Evolutionary conservation across 2,113 vertebrate species (phyloP).

Genomic region (Aythya baeri): DNA sequence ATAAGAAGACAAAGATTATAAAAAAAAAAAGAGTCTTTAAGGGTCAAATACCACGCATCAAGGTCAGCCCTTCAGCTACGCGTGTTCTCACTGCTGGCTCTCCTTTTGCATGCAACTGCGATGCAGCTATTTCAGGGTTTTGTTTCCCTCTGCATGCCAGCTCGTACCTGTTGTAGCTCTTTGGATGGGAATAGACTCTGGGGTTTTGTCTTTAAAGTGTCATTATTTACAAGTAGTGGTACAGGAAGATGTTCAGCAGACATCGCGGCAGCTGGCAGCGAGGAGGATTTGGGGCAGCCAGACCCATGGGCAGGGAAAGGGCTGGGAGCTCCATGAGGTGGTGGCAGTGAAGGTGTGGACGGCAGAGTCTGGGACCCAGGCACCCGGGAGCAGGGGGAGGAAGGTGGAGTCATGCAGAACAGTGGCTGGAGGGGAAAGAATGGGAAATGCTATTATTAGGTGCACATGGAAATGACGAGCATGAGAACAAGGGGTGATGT

Average conservation of each 20-base stretch:
- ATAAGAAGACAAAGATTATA: neutral
- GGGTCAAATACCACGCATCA: neutral
- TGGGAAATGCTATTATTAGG: neutral
- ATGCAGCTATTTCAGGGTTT: neutral
- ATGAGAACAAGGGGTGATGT: neutral
- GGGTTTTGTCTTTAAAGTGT: neutral
- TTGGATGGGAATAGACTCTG: neutral
- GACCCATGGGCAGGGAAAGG: neutral
- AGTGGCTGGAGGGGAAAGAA: neutral
- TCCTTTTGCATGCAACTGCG: neutral
- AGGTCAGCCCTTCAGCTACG: neutral
- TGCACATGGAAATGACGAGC: neutral
- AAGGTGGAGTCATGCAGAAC: fast-evolving
- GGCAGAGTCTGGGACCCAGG: neutral
- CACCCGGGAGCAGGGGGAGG: neutral
- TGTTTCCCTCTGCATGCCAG: neutral
- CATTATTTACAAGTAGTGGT: neutral
- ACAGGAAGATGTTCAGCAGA: neutral
- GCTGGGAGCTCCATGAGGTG: neutral
- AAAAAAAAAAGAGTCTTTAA: too few relatives aligned
- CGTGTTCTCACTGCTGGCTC: neutral
- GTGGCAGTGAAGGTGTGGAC: neutral
- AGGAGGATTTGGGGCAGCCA: neutral
- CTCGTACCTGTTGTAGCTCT: neutral
- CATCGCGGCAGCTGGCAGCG: neutral